A percentile compares a stretch with the other conserved stretches of the same genome.
Evolutionary conservation across 2,113 vertebrate species (phyloP).

Genomic region (Pluvianellus socialis): DNA sequence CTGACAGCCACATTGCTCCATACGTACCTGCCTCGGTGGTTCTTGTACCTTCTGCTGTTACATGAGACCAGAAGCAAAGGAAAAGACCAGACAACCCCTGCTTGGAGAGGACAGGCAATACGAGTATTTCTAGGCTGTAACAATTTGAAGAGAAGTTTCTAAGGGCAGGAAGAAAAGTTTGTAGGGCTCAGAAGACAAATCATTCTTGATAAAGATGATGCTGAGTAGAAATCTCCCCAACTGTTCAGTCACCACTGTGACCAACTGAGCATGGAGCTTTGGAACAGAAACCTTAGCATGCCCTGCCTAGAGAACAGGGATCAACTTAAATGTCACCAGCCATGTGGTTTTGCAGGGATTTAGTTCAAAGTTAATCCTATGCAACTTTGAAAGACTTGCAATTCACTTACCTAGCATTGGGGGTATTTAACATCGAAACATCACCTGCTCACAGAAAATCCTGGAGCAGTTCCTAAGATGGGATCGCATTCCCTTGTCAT

Average conservation of each 20-base stretch:
- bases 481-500: neutral
- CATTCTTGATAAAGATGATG: neutral
- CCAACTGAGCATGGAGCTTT: neutral
- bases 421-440: neutral
- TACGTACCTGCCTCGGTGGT: neutral
- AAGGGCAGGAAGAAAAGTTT: neutral
- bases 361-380: neutral
- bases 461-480: neutral
- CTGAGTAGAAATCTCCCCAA: neutral
- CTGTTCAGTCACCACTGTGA: neutral
- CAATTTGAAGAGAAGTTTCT: neutral
- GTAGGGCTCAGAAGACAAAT: neutral
- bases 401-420: neutral
- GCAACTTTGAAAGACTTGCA: neutral
- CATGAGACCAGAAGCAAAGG: neutral
- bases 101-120: accelerated
- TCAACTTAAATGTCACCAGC: neutral
- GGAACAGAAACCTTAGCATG: neutral
- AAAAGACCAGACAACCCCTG: neutral
- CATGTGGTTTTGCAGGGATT: neutral
- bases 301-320: neutral
- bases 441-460: neutral
- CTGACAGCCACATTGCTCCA: neutral
- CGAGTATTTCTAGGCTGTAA: accelerated
- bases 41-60: neutral